Base-by-base conservation (phyloP, 2,113 vertebrate species). In the Misgurnus mizolepis region DNA sequence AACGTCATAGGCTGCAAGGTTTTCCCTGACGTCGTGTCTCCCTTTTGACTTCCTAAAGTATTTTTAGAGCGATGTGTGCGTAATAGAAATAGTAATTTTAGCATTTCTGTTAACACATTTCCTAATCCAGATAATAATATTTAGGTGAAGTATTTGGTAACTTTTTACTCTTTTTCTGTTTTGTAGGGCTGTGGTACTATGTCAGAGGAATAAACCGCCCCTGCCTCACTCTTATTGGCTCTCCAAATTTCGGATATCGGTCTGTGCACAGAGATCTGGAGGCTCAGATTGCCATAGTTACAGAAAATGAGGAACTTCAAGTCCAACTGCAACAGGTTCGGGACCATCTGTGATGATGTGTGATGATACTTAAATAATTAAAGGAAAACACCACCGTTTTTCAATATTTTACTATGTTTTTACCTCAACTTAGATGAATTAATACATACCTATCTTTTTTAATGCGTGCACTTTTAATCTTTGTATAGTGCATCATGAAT, bases 231-330 rank as follows among this genome's bases (percentile, higher is more conserved):
- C 91, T 98, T 76, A 96, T 99, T 76, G 97, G 98, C 88, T 99
- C 97, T 67, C 97, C 98, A 56, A 98, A 99, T 90, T 99, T 99
- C 1, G 98, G 98, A 2, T 98, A 99, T 90, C 95, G 98, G 78
- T 98, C 97, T 0, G 96, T 99, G 83, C 96, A 98, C 88, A 94
- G 98, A 10, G 97, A 99, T 91, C 91, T 99, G 88, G 97, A 98
- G 90, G 96, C 97, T 76, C 98, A 99, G 88, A 94, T 99, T 10
- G 97, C 96, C 0, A 96, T 99, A 43, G 95, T 98, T 85, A 99
- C 97, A 0, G 95, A 97, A 80, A 98, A 95, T 9, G 87, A 88
- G 87, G 92, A 92, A 43, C 87, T 99, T 86, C 96, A 97, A 93
- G 91, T 91, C 84, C 94, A 96, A 82, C 93, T 99, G 10, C 95